A percentile compares a stretch with the other conserved stretches of the same genome.
Evolutionary conservation across 2,113 vertebrate genomes (phyloP).

Genomic region (Gymnarchus niloticus): DNA sequence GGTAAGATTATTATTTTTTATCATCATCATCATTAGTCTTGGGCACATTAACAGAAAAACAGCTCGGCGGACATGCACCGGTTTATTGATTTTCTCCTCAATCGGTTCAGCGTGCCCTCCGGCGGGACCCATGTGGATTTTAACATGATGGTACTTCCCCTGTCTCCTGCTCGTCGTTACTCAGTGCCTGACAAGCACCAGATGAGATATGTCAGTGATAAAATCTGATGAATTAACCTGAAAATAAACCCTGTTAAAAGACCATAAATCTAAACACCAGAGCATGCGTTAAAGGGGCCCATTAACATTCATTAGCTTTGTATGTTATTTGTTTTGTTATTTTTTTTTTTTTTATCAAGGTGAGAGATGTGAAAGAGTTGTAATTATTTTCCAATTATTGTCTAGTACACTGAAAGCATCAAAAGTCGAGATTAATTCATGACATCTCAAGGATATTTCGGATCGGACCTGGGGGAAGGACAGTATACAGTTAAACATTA

Average conservation of each 20-base stretch:
- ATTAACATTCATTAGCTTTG: not conserved
- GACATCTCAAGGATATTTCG: slow-evolving; percentile 7
- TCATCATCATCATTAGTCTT: too few relatives aligned
- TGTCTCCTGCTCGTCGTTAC: not conserved
- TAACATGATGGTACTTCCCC: too few relatives aligned
- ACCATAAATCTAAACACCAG: not conserved
- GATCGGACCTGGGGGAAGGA: not conserved
- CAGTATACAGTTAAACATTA: slow-evolving; percentile 1
- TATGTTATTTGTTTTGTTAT: slow-evolving; percentile 23
- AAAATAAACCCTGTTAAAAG: not conserved
- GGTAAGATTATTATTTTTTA: too few relatives aligned
- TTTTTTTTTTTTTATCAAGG: slow-evolving; percentile 4
- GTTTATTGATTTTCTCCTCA: too few relatives aligned
- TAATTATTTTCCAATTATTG: slow-evolving; percentile 1
- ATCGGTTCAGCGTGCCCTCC: too few relatives aligned
- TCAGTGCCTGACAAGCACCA: not conserved
- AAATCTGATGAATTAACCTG: slow-evolving; percentile 10
- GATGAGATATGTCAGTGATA: slow-evolving; percentile 2
- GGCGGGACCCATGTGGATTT: too few relatives aligned
- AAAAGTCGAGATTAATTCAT: not conserved
- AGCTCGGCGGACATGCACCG: too few relatives aligned
- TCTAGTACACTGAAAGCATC: not conserved
- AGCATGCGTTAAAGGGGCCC: not conserved
- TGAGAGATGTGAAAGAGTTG: not conserved
- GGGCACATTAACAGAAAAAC: too few relatives aligned